Evolutionary conservation across 2,113 vertebrate genomes (phyloP).

Genomic region (Cynoglossus semilaevis): DNA sequence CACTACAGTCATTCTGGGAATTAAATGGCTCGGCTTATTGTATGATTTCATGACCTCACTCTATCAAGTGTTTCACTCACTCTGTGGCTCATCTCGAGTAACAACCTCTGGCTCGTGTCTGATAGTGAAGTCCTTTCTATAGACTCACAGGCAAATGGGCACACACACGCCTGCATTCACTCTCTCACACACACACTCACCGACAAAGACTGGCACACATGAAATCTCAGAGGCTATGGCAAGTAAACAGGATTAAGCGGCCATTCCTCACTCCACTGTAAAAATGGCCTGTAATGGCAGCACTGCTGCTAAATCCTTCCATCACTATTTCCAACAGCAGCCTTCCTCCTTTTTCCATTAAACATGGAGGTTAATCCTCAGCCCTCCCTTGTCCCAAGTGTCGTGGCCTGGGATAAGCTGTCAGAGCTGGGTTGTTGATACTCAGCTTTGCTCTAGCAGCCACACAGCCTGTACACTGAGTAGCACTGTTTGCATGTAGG

Average conservation of each 20-base stretch:
- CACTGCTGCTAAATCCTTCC: slow-evolving; percentile 68
- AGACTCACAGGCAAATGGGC: slow-evolving; percentile 17
- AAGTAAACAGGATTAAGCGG: slow-evolving; percentile 77
- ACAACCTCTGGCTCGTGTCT: slow-evolving; percentile 40
- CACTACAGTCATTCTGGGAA: slow-evolving; percentile 43
- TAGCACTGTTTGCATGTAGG: not conserved
- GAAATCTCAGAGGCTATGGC: slow-evolving; percentile 64
- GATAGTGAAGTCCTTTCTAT: slow-evolving; percentile 37
- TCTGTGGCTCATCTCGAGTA: slow-evolving; percentile 31
- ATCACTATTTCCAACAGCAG: not conserved
- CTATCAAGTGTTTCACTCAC: slow-evolving; percentile 29
- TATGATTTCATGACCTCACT: slow-evolving; percentile 51
- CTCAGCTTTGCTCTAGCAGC: slow-evolving; percentile 49
- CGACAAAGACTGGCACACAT: too few relatives aligned
- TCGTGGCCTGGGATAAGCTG: slow-evolving; percentile 63
- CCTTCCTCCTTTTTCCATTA: slow-evolving; percentile 67
- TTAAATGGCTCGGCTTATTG: slow-evolving; percentile 52
- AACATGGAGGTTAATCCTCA: slow-evolving; percentile 74
- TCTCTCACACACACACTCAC: slow-evolving; percentile 28
- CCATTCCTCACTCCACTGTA: slow-evolving; percentile 71
- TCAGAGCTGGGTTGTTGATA: slow-evolving; percentile 60
- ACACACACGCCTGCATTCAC: slow-evolving; percentile 24
- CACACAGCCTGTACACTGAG: slow-evolving; percentile 40
- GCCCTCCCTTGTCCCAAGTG: slow-evolving; percentile 47
- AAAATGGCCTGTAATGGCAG: slow-evolving; percentile 73